These are phyloP conservation scores for Cebuella pygmaea DNA, from an alignment of 2,797 vertebrate genomes.

Conservation along the genomic window DNA sequence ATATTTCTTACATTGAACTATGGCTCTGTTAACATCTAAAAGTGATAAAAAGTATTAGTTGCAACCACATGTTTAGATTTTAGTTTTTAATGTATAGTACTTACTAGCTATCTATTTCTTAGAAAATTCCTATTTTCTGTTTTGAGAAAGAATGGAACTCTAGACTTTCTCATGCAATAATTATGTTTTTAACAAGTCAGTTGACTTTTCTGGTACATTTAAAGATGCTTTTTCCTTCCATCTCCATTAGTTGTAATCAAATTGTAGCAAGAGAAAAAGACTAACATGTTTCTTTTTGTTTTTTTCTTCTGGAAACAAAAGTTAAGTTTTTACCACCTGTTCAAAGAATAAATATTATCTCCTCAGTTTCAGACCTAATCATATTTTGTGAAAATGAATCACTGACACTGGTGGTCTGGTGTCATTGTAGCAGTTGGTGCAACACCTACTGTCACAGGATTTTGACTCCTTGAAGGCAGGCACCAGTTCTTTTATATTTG, in stretches of 20 bases:
- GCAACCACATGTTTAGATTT: background rate
- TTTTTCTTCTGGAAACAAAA: conserved; percentile 3
- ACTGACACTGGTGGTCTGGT: background rate
- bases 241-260: conserved; percentile 41
- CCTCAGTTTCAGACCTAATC: background rate
- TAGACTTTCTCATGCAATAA: background rate
- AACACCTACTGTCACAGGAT: background rate
- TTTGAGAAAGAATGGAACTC: background rate
- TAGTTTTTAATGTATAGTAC: background rate
- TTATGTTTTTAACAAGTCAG: background rate
- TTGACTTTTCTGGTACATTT: background rate
- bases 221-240: background rate
- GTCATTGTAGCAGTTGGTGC: background rate
- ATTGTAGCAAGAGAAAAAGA: background rate
- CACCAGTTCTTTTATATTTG: background rate
- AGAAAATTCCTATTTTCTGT: background rate
- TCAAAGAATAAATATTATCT: background rate
- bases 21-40: background rate
- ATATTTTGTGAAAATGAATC: background rate
- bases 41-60: background rate
- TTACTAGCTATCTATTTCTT: background rate
- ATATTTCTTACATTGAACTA: background rate
- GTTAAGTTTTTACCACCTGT: background rate
- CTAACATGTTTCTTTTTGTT: background rate
- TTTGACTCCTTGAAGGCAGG: background rate